A percentile compares a stretch with the other conserved stretches of the same genome.
phyloP scores from a whole-genome alignment of 2,113 vertebrate genomes.

The Climacteris rufus region DNA sequence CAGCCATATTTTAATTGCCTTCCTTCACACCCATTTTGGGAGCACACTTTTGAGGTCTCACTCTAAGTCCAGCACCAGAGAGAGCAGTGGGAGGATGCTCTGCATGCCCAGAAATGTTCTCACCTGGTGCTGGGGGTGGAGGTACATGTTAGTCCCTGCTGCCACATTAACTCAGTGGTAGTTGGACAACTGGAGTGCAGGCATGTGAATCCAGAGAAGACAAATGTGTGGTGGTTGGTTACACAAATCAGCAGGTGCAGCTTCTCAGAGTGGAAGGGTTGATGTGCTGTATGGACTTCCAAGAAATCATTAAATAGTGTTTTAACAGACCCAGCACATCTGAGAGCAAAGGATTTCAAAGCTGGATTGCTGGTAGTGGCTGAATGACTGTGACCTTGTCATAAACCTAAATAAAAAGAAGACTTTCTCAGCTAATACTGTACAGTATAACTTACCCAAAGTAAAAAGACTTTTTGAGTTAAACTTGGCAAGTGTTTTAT shows the following conservation, averaged over 20 bases:
- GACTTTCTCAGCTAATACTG: neutral
- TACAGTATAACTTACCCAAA: neutral
- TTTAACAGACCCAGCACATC: neutral
- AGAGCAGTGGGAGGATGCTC: neutral
- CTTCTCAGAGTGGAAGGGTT: neutral
- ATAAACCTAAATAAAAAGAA: neutral
- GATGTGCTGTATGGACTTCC: neutral
- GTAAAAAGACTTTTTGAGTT: neutral
- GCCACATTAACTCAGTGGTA: neutral
- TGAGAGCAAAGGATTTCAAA: neutral
- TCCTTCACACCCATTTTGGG: neutral
- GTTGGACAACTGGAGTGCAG: neutral
- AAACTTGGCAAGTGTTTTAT: neutral
- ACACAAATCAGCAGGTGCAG: neutral
- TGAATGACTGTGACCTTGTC: neutral
- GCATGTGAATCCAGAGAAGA: neutral
- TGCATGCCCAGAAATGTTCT: neutral
- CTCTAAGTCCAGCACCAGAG: neutral
- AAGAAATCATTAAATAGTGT: neutral
- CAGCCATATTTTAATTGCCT: neutral
- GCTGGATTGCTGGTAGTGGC: neutral
- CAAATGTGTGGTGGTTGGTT: neutral
- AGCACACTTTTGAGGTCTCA: neutral
- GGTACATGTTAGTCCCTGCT: neutral
- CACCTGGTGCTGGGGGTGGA: neutral